Evolutionary conservation across 1,140 invertebrate genomes (phyloP).

Genomic region (Lineus longissimus): DNA sequence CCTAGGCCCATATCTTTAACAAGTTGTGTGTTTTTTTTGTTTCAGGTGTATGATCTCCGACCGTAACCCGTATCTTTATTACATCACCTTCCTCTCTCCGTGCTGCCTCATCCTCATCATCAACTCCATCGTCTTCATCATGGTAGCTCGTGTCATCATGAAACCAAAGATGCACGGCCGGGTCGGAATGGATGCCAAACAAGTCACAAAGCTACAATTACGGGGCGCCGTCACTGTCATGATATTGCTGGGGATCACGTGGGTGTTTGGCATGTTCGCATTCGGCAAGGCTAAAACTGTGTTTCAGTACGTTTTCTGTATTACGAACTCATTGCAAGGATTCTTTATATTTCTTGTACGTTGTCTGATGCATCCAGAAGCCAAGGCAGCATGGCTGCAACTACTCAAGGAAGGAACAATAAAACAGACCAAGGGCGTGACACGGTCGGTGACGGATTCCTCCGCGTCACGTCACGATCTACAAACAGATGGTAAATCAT

Average conservation of each 20-base stretch:
- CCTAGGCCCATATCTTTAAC: not conserved
- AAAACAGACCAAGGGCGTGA: constrained; percentile 22
- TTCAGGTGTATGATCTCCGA: constrained; percentile 52
- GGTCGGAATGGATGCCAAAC: constrained; percentile 18
- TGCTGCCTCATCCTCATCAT: constrained; percentile 55
- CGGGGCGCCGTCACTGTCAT: constrained; percentile 59
- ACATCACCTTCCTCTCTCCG: constrained; percentile 53
- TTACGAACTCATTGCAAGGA: constrained; percentile 58
- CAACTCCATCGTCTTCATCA: constrained; percentile 56
- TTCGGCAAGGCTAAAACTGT: constrained; percentile 53
- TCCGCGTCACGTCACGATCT: no score
- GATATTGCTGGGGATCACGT: constrained; percentile 58
- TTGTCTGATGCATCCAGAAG: constrained; percentile 57
- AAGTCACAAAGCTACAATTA: constrained; percentile 50
- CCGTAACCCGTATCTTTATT: constrained; percentile 48
- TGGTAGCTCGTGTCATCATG: constrained; percentile 55
- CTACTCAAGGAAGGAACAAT: constrained; percentile 51
- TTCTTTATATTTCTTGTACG: constrained; percentile 59
- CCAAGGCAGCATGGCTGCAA: constrained; percentile 53
- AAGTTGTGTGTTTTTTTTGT: constrained; percentile 13
- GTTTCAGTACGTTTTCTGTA: constrained; percentile 58
- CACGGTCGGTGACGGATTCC: no score
- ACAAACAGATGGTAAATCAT: no score
- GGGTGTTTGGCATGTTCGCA: constrained; percentile 58
- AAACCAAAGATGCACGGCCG: constrained; percentile 42